These are phyloP conservation scores for Leuciscus waleckii DNA, from an alignment of 2,797 vertebrate species.

Conservation along the genomic window DNA sequence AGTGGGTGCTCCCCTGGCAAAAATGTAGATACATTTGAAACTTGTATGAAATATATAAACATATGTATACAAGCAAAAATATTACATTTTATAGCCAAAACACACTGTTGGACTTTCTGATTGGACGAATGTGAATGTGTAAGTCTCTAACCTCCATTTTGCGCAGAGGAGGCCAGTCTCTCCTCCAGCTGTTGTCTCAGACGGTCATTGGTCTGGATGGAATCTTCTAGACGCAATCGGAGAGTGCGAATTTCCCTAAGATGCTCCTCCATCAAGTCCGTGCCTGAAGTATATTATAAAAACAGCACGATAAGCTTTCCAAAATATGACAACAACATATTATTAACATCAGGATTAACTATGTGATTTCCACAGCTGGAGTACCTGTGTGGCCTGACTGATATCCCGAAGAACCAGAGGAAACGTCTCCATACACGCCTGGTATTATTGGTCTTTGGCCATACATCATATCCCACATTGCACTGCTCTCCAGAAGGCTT, in stretches of 20 bases:
- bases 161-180: slow-evolving; percentile 71
- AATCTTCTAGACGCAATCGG: slow-evolving; percentile 88
- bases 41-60: not conserved
- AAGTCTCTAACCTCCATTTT: slow-evolving; percentile 72
- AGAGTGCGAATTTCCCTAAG: slow-evolving; percentile 87
- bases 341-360: not conserved
- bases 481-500: slow-evolving; percentile 68
- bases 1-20: slow-evolving; percentile 72
- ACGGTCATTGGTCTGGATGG: slow-evolving; percentile 89
- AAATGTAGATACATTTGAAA: not conserved
- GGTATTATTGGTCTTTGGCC: slow-evolving; percentile 64
- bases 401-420: slow-evolving; percentile 77
- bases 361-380: not conserved
- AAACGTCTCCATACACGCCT: slow-evolving; percentile 69
- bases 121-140: not conserved
- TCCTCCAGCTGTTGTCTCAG: slow-evolving; percentile 87
- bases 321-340: not conserved
- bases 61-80: not conserved
- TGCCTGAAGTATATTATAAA: slow-evolving; percentile 68
- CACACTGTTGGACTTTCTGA: not conserved
- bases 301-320: not conserved
- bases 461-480: slow-evolving; percentile 72
- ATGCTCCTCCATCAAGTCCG: slow-evolving; percentile 89
- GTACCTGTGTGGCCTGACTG: slow-evolving; percentile 82
- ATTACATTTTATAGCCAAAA: not conserved